Base-by-base conservation (phyloP, 2,113 vertebrate genomes). In the Festucalex cinctus region DNA sequence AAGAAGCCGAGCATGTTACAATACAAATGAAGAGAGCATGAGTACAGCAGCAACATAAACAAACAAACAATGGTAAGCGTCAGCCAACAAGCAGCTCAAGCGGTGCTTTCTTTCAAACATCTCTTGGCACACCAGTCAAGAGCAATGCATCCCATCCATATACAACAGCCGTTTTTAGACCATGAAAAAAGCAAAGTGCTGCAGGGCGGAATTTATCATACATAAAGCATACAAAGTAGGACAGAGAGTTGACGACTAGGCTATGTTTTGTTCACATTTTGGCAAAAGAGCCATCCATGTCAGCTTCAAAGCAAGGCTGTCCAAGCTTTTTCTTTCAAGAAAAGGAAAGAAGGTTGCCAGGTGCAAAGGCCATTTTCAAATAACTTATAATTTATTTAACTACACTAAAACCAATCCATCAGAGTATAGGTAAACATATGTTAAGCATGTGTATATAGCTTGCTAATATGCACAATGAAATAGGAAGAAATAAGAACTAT, bases 1-100 rank as follows among this genome's bases (percentile, higher is more conserved):
- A 88, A 91, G 86, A 92, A 85, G 89, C 91, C 91, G 58, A 89
- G 90, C 90, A 91, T 80, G 79, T 91, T 91, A 92, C 68, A 41
- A 67, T 48, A 73, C 61, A 77, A 77, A 84, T 73, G 62, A 77
- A 17, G 66, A 76, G 60, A 58, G 41, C 65, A 85, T 76, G 70
- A 81, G 75, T 63, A 74, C 61, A 76, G 69, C 37, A 65, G 69
- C 37, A 65, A 77, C 78, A 85, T 74, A 71, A 81, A 78, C 14
- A 71, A 71, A 74, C 37, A 39, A 41, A 46, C 68, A 75, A 66
- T 43, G 37, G 12, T 16, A 24, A 8, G 13, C 67, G 65, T 76
- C 75, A 69, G 81, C 77, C 82, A 82, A 85, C 79, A 80, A 83
- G 79, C 57, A 83, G 81, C 51, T 72, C 66, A 78, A 32, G 37